Evolutionary conservation across 2,797 vertebrate genomes (phyloP).

Genomic region (Tauraco hartlaubi): DNA sequence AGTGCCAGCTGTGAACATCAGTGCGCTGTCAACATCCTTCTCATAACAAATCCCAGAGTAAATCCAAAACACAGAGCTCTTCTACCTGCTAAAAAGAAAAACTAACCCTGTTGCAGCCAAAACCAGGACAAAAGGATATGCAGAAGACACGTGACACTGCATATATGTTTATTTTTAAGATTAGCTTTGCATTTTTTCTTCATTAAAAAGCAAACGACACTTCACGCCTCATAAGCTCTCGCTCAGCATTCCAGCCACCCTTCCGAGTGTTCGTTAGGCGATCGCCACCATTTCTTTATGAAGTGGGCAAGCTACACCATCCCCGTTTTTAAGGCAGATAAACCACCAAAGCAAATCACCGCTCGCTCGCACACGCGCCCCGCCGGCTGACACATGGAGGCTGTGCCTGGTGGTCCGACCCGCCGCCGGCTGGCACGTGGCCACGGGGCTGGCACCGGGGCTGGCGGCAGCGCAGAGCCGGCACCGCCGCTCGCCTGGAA

Average conservation of each 20-base stretch:
- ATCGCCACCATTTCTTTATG: neutral
- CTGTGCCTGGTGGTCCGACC: neutral
- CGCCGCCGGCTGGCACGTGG: rapidly evolving
- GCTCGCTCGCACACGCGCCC: rapidly evolving
- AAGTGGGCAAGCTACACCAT: neutral
- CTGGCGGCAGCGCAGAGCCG: neutral
- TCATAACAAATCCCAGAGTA: too few relatives aligned
- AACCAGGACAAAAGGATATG: neutral
- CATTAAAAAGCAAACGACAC: neutral
- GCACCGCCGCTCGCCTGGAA: neutral
- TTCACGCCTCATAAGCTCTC: neutral
- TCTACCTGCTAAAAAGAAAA: too few relatives aligned
- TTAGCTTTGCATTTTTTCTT: neutral
- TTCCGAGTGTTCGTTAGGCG: neutral
- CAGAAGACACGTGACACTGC: neutral
- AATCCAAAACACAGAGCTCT: too few relatives aligned
- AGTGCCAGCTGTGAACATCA: too few relatives aligned
- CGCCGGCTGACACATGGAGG: rapidly evolving
- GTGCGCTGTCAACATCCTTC: too few relatives aligned
- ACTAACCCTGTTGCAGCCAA: too few relatives aligned
- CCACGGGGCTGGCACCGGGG: rapidly evolving
- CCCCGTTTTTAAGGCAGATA: neutral
- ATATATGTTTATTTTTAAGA: neutral
- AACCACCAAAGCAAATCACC: neutral
- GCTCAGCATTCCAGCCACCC: neutral